These are phyloP conservation scores for Aphodius sticticus DNA, from an alignment of 2,888 invertebrate species.

Conservation along the genomic window DNA sequence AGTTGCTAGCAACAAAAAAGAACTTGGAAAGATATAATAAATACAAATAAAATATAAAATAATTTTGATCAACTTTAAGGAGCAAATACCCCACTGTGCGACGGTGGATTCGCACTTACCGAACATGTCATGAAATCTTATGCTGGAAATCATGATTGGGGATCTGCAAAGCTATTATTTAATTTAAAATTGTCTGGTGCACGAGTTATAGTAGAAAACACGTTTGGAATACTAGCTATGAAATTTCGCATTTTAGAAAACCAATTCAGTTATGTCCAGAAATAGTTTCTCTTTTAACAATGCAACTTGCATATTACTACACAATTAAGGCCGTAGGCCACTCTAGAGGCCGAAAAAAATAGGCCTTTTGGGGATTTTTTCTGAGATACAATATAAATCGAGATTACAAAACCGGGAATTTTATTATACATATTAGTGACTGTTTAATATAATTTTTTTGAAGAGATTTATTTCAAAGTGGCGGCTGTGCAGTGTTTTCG, in stretches of 20 bases:
- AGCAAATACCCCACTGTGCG: slow-evolving; percentile 7
- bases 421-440: too few species aligned
- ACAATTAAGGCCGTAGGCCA: neutral
- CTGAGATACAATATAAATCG: too few species aligned
- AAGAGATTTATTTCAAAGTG: too few species aligned
- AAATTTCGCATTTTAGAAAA: slow-evolving; percentile 9
- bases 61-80: slow-evolving; percentile 17
- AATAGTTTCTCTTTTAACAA: slow-evolving; percentile 7
- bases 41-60: slow-evolving; percentile 12
- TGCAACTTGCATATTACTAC: slow-evolving; percentile 11
- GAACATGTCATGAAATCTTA: slow-evolving; percentile 10
- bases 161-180: slow-evolving; percentile 6
- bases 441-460: too few species aligned
- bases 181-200: slow-evolving; percentile 1
- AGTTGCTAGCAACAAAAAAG: neutral
- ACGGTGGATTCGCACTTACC: slow-evolving; percentile 5
- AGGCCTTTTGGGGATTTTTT: too few species aligned
- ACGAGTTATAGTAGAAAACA: neutral
- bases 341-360: too few species aligned
- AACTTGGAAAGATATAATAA: neutral
- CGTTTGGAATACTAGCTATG: slow-evolving; percentile 7
- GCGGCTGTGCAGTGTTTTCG: too few species aligned
- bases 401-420: too few species aligned
- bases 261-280: slow-evolving; percentile 7
- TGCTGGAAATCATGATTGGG: neutral